Evolutionary conservation across 2,113 vertebrate species (phyloP).

Genomic region (Mellivora capensis): DNA sequence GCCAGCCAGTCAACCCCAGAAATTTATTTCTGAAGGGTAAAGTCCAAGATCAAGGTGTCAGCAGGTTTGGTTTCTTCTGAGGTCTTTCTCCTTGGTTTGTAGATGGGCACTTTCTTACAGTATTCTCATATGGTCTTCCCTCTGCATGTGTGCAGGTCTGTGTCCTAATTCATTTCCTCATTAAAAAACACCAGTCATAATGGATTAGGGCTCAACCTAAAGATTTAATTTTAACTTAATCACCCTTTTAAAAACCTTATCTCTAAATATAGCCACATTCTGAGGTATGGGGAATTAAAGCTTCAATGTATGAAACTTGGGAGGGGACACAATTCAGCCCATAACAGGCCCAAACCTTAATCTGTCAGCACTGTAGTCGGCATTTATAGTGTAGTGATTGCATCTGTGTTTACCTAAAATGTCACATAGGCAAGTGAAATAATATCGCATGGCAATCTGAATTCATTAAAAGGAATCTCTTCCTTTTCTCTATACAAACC

Average conservation of each 20-base stretch:
- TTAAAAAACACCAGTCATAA: neutral
- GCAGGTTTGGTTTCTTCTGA: neutral
- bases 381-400: neutral
- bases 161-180: neutral
- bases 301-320: neutral
- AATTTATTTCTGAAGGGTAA: neutral
- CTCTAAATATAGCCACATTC: neutral
- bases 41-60: neutral
- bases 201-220: neutral
- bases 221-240: conserved; percentile 32
- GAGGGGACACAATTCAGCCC: neutral
- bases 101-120: neutral
- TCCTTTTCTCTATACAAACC: neutral
- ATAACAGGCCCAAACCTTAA: neutral
- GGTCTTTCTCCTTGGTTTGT: neutral
- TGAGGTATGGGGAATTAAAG: neutral
- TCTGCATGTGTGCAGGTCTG: neutral
- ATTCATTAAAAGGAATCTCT: conserved; percentile 23
- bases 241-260: neutral
- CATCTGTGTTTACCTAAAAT: conserved; percentile 24
- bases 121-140: neutral
- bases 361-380: neutral
- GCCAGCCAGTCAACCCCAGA: neutral
- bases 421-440: conserved; percentile 24
- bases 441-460: neutral